phyloP scores from a whole-genome alignment of 2,888 invertebrate genomes.

The Xestia c-nigrum region DNA sequence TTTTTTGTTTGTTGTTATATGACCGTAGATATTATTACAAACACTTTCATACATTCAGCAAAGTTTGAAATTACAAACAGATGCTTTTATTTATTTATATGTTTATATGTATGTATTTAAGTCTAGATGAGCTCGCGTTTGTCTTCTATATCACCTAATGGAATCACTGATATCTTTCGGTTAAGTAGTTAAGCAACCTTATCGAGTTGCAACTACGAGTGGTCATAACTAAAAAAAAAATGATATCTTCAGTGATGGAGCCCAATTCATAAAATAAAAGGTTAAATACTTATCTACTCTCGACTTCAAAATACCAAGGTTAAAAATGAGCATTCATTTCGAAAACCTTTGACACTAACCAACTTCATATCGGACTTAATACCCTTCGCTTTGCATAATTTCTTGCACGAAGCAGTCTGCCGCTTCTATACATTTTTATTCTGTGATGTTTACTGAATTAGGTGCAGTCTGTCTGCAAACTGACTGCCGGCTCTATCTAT shows the following conservation, averaged over 20 bases:
- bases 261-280: not conserved
- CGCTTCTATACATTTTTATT: slow-evolving; percentile 18
- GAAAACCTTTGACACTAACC: not conserved
- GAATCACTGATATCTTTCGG: no score
- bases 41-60: no score
- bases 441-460: slow-evolving; percentile 30
- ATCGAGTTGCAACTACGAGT: no score
- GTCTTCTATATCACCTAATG: not conserved
- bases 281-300: not conserved
- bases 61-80: no score
- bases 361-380: not conserved
- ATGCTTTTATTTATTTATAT: no score
- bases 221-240: no score
- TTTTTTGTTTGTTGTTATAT: no score
- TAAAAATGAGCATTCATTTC: not conserved
- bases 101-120: no score
- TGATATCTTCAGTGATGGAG: not conserved
- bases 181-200: no score
- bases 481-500: slow-evolving; percentile 34
- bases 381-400: not conserved
- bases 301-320: not conserved
- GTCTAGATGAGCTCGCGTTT: not conserved
- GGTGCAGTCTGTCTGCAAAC: slow-evolving; percentile 41
- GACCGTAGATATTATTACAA: no score
- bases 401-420: not conserved